Evolutionary conservation across 2,797 vertebrate genomes (phyloP).

Genomic region (Hydrolagus colliei): DNA sequence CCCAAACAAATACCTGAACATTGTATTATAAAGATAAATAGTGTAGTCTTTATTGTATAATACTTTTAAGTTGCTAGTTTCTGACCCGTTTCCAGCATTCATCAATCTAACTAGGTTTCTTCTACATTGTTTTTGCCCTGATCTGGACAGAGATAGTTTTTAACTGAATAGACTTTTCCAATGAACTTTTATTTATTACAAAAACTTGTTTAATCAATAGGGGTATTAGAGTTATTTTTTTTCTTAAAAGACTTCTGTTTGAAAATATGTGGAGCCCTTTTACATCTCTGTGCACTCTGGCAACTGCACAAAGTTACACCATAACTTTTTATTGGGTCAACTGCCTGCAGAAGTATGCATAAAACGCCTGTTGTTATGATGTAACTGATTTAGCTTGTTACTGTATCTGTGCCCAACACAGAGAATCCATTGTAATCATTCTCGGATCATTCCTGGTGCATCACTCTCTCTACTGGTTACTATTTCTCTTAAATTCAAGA

Average conservation of each 20-base stretch:
- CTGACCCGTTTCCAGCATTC: background rate
- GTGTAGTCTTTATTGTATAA: too few relatives aligned
- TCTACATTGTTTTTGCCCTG: background rate
- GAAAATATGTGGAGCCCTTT: background rate
- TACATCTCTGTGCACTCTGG: background rate
- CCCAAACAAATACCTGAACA: background rate
- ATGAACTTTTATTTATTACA: too few relatives aligned
- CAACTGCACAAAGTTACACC: conserved; percentile 19
- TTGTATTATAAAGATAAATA: too few relatives aligned
- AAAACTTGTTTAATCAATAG: too few relatives aligned
- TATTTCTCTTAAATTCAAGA: background rate
- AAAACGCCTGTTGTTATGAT: conserved; percentile 20
- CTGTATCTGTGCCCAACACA: conserved; percentile 10
- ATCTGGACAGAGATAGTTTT: too few relatives aligned
- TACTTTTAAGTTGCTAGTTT: background rate
- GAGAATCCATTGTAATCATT: conserved; percentile 15
- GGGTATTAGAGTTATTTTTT: background rate
- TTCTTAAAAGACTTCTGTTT: background rate
- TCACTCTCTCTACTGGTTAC: background rate
- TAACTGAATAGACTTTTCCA: too few relatives aligned
- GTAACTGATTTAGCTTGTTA: conserved; percentile 30
- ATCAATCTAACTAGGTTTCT: background rate
- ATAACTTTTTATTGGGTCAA: conserved; percentile 24
- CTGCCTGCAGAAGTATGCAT: conserved; percentile 27
- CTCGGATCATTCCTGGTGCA: background rate